phyloP scores from a whole-genome alignment of 2,797 vertebrate species.

The Austrolebias charrua region DNA sequence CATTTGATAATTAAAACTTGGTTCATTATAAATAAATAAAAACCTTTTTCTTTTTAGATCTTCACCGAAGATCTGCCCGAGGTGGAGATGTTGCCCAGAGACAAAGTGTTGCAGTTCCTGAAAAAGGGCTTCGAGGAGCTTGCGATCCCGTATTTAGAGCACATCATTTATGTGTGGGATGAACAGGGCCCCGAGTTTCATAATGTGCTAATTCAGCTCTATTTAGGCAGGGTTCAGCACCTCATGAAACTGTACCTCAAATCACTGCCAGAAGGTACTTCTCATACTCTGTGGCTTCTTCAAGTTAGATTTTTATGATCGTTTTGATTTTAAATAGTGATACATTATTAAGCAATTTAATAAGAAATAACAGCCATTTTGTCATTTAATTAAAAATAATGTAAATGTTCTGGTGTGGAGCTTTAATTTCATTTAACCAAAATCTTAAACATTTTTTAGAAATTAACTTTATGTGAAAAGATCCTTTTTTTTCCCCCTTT shows the following conservation, averaged over 20 bases:
- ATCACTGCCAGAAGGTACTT: slow-evolving; percentile 86
- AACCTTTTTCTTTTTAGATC: slow-evolving; percentile 87
- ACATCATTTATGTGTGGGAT: slow-evolving; percentile 92
- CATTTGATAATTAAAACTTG: neutral
- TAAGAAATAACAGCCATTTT: too few relatives aligned
- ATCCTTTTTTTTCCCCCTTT: too few relatives aligned
- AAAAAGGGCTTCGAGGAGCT: slow-evolving; percentile 92
- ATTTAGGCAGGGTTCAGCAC: slow-evolving; percentile 92
- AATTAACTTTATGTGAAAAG: too few relatives aligned
- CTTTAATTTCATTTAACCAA: too few relatives aligned
- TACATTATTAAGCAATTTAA: too few relatives aligned
- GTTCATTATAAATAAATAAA: slow-evolving; percentile 3
- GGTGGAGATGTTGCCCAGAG: slow-evolving; percentile 92
- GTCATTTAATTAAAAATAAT: too few relatives aligned
- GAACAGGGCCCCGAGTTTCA: slow-evolving; percentile 90
- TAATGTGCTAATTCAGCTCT: slow-evolving; percentile 95
- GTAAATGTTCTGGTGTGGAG: too few relatives aligned
- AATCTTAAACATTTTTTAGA: too few relatives aligned
- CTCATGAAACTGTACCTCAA: slow-evolving; percentile 96
- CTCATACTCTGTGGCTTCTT: too few relatives aligned
- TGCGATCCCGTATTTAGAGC: slow-evolving; percentile 94
- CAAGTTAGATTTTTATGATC: too few relatives aligned
- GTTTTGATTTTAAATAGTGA: too few relatives aligned
- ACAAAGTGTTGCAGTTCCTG: slow-evolving; percentile 90
- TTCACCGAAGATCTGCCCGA: slow-evolving; percentile 97